A percentile compares a stretch with the other conserved stretches of the same genome.
Conservation (phyloP, 2,888 invertebrate species). For the Dryadula phaetusa region DNA sequence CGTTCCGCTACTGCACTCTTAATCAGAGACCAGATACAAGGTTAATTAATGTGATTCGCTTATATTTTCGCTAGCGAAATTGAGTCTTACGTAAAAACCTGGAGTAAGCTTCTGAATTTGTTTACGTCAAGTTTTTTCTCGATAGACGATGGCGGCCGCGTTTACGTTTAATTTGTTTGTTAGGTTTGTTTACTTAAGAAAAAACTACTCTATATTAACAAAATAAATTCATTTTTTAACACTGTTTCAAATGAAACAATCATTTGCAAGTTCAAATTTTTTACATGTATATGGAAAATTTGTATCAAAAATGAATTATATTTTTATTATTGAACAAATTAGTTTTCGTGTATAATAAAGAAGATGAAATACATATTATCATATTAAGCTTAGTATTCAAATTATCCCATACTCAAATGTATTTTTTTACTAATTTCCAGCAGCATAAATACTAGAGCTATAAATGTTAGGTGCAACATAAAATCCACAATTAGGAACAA, state of each 20-base stretch:
- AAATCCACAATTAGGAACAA: slow-evolving; percentile 43
- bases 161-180: neutral
- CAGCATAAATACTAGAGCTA: neutral
- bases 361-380: too few species aligned
- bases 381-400: neutral
- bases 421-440: neutral
- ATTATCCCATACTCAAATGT: neutral
- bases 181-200: neutral
- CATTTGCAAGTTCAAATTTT: too few species aligned
- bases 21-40: slow-evolving; percentile 79
- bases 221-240: too few species aligned
- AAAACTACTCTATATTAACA: too few species aligned
- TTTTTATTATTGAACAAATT: too few species aligned
- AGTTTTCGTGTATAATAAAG: neutral
- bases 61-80: slow-evolving; percentile 67
- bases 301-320: too few species aligned
- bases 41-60: slow-evolving; percentile 79
- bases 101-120: slow-evolving; percentile 40
- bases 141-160: neutral
- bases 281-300: too few species aligned
- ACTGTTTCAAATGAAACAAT: too few species aligned
- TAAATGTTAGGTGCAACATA: slow-evolving; percentile 35
- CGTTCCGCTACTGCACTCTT: slow-evolving; percentile 79
- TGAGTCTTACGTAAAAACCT: slow-evolving; percentile 54
- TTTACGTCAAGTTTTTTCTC: slow-evolving; percentile 5